A percentile compares a stretch with the other conserved stretches of the same genome.
Evolutionary conservation across 2,113 vertebrate species (phyloP).

Genomic region (Mobula birostris): DNA sequence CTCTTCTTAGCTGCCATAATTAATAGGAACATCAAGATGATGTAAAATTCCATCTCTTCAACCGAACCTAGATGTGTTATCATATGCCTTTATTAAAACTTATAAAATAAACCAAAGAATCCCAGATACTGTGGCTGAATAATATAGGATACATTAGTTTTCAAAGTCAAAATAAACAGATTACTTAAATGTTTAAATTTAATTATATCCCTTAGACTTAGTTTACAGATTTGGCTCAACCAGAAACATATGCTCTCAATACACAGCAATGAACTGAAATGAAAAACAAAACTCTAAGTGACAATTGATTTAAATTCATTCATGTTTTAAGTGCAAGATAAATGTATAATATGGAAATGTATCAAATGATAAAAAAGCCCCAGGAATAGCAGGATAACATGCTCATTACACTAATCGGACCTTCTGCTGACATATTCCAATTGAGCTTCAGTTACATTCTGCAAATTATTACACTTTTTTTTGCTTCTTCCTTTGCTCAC

Average conservation of each 20-base stretch:
- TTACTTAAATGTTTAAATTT: not conserved
- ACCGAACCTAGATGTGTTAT: not conserved
- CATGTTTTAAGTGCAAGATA: not conserved
- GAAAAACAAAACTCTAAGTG: not conserved
- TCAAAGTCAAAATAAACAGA: not conserved
- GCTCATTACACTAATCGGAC: not conserved
- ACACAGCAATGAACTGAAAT: not conserved
- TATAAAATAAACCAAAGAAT: not conserved
- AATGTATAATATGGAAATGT: not conserved
- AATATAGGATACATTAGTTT: not conserved
- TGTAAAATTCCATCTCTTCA: not conserved
- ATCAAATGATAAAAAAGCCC: not conserved
- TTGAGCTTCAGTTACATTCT: not conserved
- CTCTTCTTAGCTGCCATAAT: not conserved
- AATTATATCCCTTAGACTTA: not conserved
- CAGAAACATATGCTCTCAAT: not conserved
- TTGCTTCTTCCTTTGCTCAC: not conserved
- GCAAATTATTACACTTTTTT: not conserved
- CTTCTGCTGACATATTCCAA: not conserved
- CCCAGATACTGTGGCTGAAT: not conserved
- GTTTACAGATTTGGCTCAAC: not conserved
- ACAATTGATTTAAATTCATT: not conserved
- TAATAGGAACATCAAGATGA: not conserved
- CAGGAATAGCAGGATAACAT: not conserved
- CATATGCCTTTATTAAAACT: not conserved